Evolutionary conservation across 2,113 vertebrate species (phyloP).

Genomic region (Mesembrinibis cayennensis): DNA sequence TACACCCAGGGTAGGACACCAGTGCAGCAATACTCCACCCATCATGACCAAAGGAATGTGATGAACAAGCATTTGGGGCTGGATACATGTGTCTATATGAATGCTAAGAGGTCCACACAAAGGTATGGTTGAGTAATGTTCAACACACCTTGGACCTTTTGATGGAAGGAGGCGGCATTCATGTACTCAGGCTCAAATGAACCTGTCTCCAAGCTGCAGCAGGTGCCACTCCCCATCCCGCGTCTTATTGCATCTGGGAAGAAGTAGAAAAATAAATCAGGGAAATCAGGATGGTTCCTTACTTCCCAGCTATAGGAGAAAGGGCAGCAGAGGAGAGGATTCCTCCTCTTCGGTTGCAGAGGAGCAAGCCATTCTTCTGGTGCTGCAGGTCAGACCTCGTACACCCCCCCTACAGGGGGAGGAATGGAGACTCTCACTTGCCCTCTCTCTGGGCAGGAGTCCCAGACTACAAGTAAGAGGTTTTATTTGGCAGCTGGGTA

Average conservation of each 20-base stretch:
- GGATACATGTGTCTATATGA: neutral
- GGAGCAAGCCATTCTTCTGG: neutral
- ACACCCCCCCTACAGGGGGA: neutral
- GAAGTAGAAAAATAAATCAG: neutral
- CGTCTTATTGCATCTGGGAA: neutral
- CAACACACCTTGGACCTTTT: neutral
- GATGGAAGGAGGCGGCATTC: neutral
- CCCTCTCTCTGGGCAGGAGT: neutral
- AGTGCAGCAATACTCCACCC: neutral
- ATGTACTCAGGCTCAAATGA: neutral
- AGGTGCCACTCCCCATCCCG: neutral
- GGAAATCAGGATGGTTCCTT: neutral
- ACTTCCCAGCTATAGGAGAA: neutral
- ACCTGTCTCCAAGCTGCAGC: neutral
- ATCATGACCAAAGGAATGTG: neutral
- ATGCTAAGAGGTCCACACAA: neutral
- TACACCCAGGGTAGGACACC: neutral
- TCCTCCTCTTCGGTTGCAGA: neutral
- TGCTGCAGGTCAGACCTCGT: neutral
- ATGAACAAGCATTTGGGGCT: neutral
- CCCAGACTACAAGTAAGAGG: neutral
- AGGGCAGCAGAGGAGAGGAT: neutral
- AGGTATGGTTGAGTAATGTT: neutral
- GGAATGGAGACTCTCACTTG: neutral
- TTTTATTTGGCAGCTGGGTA: neutral